Conservation (phyloP, 1,140 invertebrate species). For the Scaptomyza montana region DNA sequence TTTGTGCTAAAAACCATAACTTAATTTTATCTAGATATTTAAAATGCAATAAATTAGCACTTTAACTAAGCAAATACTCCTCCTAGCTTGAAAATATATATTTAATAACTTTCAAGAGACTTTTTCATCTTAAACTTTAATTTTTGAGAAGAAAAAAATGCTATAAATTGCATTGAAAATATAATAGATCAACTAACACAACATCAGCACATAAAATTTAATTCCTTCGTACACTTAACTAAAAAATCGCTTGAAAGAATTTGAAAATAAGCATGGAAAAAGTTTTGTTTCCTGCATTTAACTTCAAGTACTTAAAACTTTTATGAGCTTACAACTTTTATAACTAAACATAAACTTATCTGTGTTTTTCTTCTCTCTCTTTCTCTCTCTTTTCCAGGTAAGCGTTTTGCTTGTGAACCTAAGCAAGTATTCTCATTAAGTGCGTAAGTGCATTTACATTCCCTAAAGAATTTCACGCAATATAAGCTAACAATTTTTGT, state of each 20-base stretch:
- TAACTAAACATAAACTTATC: slow-evolving; percentile 10
- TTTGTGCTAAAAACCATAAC: neutral
- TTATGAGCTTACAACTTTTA: neutral
- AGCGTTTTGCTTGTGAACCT: slow-evolving; percentile 41
- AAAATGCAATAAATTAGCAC: neutral
- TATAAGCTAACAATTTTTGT: neutral
- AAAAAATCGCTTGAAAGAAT: no score
- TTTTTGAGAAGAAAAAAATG: no score
- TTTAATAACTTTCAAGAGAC: no score
- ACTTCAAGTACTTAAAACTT: no score
- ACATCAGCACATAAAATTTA: no score
- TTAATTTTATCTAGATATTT: neutral
- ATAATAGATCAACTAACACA: no score
- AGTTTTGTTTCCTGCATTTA: no score
- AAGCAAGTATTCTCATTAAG: slow-evolving; percentile 4
- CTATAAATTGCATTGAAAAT: no score
- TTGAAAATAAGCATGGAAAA: no score
- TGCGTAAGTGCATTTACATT: slow-evolving; percentile 36
- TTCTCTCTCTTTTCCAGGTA: slow-evolving; percentile 49
- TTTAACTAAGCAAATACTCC: neutral
- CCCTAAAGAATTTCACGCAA: neutral
- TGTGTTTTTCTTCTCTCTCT: slow-evolving; percentile 11
- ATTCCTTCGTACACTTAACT: no score
- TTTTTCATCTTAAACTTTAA: no score
- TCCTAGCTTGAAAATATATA: no score